Evolutionary conservation across 2,888 invertebrate species (phyloP), one percentile per base, ranked within the genome.

Genomic region (Hydrotaea cyrtoneurina): DNA sequence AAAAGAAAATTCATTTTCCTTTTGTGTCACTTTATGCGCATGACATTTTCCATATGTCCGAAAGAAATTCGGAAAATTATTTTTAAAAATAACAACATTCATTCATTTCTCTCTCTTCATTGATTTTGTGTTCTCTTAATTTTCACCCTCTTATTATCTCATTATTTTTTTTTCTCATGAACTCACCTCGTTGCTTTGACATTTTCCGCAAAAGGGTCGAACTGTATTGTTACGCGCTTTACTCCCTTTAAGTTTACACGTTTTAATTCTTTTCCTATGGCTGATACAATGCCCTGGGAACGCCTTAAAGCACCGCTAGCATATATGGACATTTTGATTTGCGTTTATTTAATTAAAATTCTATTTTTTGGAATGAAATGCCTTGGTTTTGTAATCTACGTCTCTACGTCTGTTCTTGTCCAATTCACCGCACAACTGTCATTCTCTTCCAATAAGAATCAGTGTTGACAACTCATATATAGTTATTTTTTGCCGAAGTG

Each of bases 141-240:
- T 50, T 2, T 0, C 55, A 7, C 31, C 3, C 31, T 31, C 31
- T 31, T 31, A 31, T 4, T 7, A 31, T 31, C 7, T 31, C 2
- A 4, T 55, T 0, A 10, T 55, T 23, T 55, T 11, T 8, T 15
- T 7, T 21, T 66, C 31, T 31, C 31, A 31, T 31, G 31, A 4
- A 86, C 89, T 90, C 91, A 94, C 94, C 94, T 93, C 84, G 93
- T 93, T 69, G 93, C 94, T 84, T 93, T 93, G 80, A 95, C 95
- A 92, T 95, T 95, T 88, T 95, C 93, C 88, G 95, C 94, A 92
- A 97, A 97, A 4, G 98, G 97, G 93, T 98, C 97, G 90, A 97
- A 97, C 92, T 95, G 95, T 74, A 97, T 94, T 74, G 94, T 94
- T 82, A 98, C 94, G 92, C 94, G 94, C 89, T 96, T 95, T 0